Conservation (phyloP, 2,113 vertebrate genomes). For the Pterocles burchelli region DNA sequence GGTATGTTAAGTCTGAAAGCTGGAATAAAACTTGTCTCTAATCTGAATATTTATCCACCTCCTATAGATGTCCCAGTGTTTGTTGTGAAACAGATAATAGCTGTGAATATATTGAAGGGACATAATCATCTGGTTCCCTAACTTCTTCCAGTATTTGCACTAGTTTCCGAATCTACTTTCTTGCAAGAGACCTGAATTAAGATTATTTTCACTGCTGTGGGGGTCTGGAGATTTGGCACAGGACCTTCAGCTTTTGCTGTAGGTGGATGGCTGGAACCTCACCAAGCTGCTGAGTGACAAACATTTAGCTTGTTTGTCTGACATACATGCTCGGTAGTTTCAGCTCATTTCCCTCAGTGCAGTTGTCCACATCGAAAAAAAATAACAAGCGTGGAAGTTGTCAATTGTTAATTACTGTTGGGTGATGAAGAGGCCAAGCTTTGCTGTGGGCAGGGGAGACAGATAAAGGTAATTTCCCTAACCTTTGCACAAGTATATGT, state of each 20-base stretch:
- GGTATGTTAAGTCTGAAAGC: neutral
- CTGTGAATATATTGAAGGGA: constrained; percentile 30
- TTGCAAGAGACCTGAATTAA: neutral
- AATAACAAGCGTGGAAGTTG: neutral
- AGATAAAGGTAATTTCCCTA: neutral
- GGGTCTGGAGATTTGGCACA: neutral
- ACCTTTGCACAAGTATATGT: neutral
- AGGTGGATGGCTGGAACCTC: neutral
- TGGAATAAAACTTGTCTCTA: neutral
- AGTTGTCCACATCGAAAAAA: neutral
- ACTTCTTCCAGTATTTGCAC: neutral
- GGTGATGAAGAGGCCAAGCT: neutral
- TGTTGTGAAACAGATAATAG: neutral
- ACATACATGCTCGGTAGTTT: neutral
- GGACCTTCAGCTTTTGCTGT: neutral
- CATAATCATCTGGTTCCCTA: constrained; percentile 1
- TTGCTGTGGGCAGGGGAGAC: neutral
- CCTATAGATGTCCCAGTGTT: neutral
- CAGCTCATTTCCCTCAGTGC: neutral
- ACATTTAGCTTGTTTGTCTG: constrained; percentile 10
- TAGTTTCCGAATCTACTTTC: neutral
- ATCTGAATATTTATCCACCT: neutral
- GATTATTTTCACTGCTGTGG: neutral
- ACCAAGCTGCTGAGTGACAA: neutral
- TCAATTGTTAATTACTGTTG: constrained; percentile 15